These are phyloP conservation scores for Misgurnus anguillicaudatus DNA, from an alignment of 2,113 vertebrate genomes.

Conservation along the genomic window DNA sequence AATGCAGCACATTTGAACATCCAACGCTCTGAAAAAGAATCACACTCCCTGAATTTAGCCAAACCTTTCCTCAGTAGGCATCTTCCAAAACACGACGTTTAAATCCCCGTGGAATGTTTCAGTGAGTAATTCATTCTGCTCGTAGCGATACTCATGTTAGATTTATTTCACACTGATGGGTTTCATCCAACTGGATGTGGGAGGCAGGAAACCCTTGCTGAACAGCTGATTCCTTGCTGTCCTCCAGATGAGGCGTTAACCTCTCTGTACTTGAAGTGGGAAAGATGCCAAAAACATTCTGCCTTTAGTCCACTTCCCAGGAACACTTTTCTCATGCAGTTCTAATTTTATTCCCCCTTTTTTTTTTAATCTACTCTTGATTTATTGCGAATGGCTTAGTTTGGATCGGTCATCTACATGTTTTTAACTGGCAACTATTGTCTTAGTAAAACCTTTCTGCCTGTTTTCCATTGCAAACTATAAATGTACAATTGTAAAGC, in stretches of 20 bases:
- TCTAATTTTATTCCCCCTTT: not conserved
- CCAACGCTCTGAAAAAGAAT: slow-evolving; percentile 12
- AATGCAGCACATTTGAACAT: slow-evolving; percentile 44
- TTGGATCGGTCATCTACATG: slow-evolving; percentile 20
- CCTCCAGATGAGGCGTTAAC: slow-evolving; percentile 52
- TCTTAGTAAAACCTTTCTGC: slow-evolving; percentile 26
- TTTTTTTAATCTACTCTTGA: not conserved
- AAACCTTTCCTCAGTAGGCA: slow-evolving; percentile 3
- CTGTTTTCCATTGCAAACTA: slow-evolving; percentile 22
- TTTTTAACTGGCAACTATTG: slow-evolving; percentile 33
- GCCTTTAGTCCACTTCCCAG: slow-evolving; percentile 27
- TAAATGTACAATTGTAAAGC: slow-evolving; percentile 63
- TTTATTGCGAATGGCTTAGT: slow-evolving; percentile 26
- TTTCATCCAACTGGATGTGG: slow-evolving; percentile 57
- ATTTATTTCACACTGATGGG: slow-evolving; percentile 49
- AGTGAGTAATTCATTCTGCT: slow-evolving; percentile 42
- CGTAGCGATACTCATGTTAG: slow-evolving; percentile 49
- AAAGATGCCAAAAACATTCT: not conserved
- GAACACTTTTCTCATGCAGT: not conserved
- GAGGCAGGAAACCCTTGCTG: slow-evolving; percentile 56
- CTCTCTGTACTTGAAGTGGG: slow-evolving; percentile 34
- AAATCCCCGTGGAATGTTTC: slow-evolving; percentile 44
- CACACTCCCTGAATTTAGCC: slow-evolving; percentile 9
- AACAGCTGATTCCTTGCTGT: slow-evolving; percentile 62
- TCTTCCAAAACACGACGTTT: slow-evolving; percentile 49